Evolutionary conservation across 2,797 vertebrate genomes (phyloP).

Genomic region (Chelonia mydas): DNA sequence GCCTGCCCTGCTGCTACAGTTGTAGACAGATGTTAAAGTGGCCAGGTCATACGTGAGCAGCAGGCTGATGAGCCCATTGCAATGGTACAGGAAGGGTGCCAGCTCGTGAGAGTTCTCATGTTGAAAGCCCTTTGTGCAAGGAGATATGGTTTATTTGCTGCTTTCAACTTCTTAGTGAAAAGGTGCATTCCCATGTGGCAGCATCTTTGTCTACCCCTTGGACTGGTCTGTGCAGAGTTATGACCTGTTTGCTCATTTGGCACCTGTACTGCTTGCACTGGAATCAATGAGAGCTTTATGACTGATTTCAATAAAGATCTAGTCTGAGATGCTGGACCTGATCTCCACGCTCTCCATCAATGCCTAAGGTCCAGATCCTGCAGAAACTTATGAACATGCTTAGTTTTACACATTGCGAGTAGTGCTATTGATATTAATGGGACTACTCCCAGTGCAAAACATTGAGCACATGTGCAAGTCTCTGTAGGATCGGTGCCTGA

Average conservation of each 20-base stretch:
- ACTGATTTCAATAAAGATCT: not conserved
- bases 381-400: not conserved
- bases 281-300: not conserved
- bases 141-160: not conserved
- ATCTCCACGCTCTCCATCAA: not conserved
- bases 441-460: not conserved
- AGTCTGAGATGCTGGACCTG: not conserved
- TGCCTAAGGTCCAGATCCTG: not conserved
- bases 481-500: not conserved
- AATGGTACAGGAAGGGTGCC: not conserved
- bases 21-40: not conserved
- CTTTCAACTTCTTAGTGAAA: not conserved
- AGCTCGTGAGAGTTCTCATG: not conserved
- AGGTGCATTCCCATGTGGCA: not conserved
- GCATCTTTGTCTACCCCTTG: not conserved
- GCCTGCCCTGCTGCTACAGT: not conserved
- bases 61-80: not conserved
- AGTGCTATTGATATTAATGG: not conserved
- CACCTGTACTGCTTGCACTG: not conserved
- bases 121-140: not conserved
- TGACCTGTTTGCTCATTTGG: not conserved
- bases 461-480: not conserved
- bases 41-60: not conserved
- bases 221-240: not conserved
- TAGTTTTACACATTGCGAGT: not conserved